Base-by-base conservation (phyloP, 2,113 vertebrate genomes). In the Rhinoderma darwinii region DNA sequence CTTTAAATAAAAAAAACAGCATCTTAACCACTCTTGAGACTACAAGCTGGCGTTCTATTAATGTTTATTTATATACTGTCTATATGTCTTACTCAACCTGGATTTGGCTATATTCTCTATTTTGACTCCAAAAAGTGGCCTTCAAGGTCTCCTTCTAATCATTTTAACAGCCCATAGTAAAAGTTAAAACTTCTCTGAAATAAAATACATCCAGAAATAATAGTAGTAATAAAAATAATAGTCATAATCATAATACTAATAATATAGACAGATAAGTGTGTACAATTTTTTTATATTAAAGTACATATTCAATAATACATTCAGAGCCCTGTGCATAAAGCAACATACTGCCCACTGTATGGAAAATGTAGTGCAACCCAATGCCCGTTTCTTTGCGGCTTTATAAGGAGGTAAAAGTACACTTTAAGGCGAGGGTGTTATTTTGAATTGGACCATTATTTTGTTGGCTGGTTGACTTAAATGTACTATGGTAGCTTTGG, bases 21-120 rank as follows among this genome's bases (percentile, higher is more conserved):
- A 81, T 84, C 90, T 92, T 92, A 92, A 89, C 89, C 70, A 79
- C 86, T 86, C 89, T 92, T 92, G 92, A 90, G 90, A 92, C 91
- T 87, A 91, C 91, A 92, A 89, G 82, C 90, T 95, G 93, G 92
- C 95, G 79, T 70, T 80, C 89, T 88, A 88, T 89, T 72, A 77
- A 84, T 88, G 92, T 93, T 94, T 95, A 94, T 95, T 95, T 94
- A 95, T 93, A 92, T 89, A 90, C 93, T 89, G 63, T 73, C 89
- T 91, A 91, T 91, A 91, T 92, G 91, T 91, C 77, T 75, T 86
- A 91, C 93, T 92, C 93, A 94, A 89, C 92, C 91, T 93, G 92
- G 93, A 94, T 93, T 91, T 87, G 93, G 93, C 90, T 30, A 68
- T 68, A 50, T 47, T 43, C 74, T 89, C 89, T 89, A 91, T 92